Evolutionary conservation across 2,113 vertebrate species (phyloP), one percentile per base, ranked within the genome.

Genomic region (Anoplopoma fimbria): DNA sequence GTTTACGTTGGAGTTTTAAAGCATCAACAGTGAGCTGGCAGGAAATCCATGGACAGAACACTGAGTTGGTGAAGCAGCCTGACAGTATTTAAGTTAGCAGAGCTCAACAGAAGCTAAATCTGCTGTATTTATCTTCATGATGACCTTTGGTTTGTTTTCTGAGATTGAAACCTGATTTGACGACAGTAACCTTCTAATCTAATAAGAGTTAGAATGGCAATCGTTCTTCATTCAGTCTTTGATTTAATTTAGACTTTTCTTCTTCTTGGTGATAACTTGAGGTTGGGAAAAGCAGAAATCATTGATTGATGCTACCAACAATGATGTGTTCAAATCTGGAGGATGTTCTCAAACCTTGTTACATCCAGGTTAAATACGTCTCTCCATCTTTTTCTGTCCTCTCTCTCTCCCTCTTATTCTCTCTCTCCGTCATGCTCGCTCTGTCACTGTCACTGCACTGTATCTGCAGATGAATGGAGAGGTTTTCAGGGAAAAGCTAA

Each of bases 381-480:
- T 14, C 13, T 36, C 36, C 8, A 9, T 33, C 17, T 51, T 38
- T 27, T 7, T 47, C 29, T 27, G 6, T 19, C 4, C 7, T 51
- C 63, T 27, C 14, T 47, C 29, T 27, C 12, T 19, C 4, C 7
- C 9, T 55, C 23, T 25, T 3, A 12, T 0, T 19, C 34, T 42
- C 10, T 29, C n/a, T 55, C 47, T 63, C 34, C 17, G 65, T 71
- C 61, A 57, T 6, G 27, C 77, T 70, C 58, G 14, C 47, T 60
- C 79, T 47, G n/a, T 71, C 81, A 57, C 79, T 47, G n/a, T 71
- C 81, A 57, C 42, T 49, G 27, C 36, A 38, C 61, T 47, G 33
- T 34, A n/a, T n/a, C n/a, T n/a, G n/a, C n/a, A n/a, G n/a, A n/a
- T n/a, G n/a, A n/a, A n/a, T n/a, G n/a, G n/a, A n/a, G n/a, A n/a